phyloP scores from a whole-genome alignment of 2,113 vertebrate genomes.

The Rhodinocichla rosea region DNA sequence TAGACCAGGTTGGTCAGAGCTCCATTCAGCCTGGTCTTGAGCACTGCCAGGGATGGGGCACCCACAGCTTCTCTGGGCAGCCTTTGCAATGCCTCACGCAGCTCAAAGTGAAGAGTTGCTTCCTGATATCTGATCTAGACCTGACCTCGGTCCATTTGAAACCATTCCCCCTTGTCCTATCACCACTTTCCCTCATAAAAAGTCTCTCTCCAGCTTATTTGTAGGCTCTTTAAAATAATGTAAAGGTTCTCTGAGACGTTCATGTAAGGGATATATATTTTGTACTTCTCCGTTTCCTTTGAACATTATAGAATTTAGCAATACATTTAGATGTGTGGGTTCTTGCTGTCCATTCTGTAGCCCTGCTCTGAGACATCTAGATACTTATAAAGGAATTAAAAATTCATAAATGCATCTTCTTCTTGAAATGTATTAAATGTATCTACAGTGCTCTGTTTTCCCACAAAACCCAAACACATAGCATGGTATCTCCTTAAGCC shows the following conservation, averaged over 20 bases:
- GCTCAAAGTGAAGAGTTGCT: not conserved
- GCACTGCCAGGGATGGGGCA: not conserved
- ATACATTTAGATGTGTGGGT: not conserved
- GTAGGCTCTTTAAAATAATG: not conserved
- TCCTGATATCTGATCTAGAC: not conserved
- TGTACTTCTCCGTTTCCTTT: not conserved
- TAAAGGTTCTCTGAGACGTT: not conserved
- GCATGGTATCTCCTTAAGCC: not conserved
- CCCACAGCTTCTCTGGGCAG: not conserved
- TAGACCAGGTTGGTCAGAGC: not conserved
- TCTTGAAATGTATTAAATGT: not conserved
- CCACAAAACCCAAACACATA: not conserved
- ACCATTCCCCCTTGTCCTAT: not conserved
- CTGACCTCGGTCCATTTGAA: not conserved
- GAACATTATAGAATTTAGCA: not conserved
- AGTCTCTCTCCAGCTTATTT: not conserved
- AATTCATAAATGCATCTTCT: not conserved
- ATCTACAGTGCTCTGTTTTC: not conserved
- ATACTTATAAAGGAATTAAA: not conserved
- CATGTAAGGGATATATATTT: not conserved
- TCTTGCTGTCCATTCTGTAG: not conserved
- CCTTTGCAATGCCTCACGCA: not conserved
- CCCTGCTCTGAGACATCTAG: not conserved
- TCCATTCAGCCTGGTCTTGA: not conserved
- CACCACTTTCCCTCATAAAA: not conserved